Evolutionary conservation across 2,888 invertebrate species (phyloP).

Genomic region (Stratiomys singularior): DNA sequence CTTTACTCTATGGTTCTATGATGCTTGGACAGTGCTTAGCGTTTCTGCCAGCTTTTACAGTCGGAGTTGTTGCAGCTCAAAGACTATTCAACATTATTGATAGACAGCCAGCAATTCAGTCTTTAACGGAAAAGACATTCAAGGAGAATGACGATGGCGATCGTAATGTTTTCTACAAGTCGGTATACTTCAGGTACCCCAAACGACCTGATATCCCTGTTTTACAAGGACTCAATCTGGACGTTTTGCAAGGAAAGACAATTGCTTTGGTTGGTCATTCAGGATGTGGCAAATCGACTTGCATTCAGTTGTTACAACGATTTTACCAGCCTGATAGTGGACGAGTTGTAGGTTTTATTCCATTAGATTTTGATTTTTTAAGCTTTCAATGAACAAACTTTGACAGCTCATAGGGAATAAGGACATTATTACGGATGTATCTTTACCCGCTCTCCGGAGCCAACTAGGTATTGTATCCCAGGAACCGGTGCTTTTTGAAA

Average conservation of each 20-base stretch:
- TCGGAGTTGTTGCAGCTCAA: slow-evolving; percentile 74
- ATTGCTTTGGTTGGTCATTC: slow-evolving; percentile 79
- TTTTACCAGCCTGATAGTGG: slow-evolving; percentile 81
- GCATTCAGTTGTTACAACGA: slow-evolving; percentile 80
- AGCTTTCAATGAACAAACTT: neutral
- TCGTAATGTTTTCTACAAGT: slow-evolving; percentile 67
- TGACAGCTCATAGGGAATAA: slow-evolving; percentile 67
- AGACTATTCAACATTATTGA: slow-evolving; percentile 74
- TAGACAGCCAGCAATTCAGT: slow-evolving; percentile 69
- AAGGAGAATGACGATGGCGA: slow-evolving; percentile 50
- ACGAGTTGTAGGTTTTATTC: slow-evolving; percentile 66
- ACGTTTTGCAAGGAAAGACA: slow-evolving; percentile 75
- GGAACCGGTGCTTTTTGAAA: slow-evolving; percentile 89
- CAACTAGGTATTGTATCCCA: slow-evolving; percentile 90
- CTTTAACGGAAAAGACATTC: slow-evolving; percentile 59
- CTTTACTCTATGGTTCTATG: slow-evolving; percentile 79
- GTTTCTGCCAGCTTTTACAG: slow-evolving; percentile 79
- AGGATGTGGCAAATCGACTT: slow-evolving; percentile 85
- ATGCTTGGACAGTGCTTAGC: slow-evolving; percentile 81
- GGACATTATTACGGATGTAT: slow-evolving; percentile 69
- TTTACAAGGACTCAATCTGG: slow-evolving; percentile 74
- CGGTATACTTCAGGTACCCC: slow-evolving; percentile 82
- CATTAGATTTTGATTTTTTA: neutral
- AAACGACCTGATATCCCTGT: slow-evolving; percentile 79
- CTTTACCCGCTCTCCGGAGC: slow-evolving; percentile 73